Base-by-base conservation (phyloP, 1,140 invertebrate species). In the Drosophila tani region DNA sequence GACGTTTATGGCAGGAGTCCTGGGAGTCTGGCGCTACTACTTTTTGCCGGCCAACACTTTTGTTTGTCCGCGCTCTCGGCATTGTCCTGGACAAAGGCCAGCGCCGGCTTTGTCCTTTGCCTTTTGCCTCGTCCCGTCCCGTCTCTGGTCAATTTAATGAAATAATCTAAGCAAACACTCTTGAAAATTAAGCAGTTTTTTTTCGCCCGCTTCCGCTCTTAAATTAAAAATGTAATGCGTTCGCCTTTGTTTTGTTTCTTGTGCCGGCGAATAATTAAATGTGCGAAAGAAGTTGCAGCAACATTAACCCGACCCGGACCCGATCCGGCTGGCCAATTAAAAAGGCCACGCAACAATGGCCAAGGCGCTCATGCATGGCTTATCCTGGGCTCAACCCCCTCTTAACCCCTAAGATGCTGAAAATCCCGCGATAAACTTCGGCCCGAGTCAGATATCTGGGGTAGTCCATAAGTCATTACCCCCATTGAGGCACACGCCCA, bases 91-190 rank as follows among this genome's bases (percentile, higher is more conserved):
- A 87, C 84, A 86, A 86, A 86, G 82, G 80, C 57, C 83, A 71
- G 49, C 49, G 27, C 49, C 71, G 75, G 66, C 82, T 75, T 87
- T 87, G 80, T 88, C 84, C 79, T 60, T 50, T 41, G 50, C 24
- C 63, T 84, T 84, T 83, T 68, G 78, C 74, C 69, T 41, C 40
- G 47, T 32, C 17, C 63, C 64, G 35, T 19, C 12, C 53, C 62
- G 14, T 40, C 66, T 71, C 68, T 58, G 84, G 80, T 80, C 83
- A 75, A 84, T 90, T 87, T 87, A 87, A 90, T 84, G 85, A 87
- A 87, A 87, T 87, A 88, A 87, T 87, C 84, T 87, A 87, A 90
- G 81, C 85, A 88, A 87, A 87, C 84, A 87, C 85, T 84, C 74
- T 56, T 73, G 66, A 90, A 87, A 87, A 87, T 87, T 88, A 87